Percentiles rank a stretch among this genome's conserved stretches.
phyloP scores from a whole-genome alignment of 2,113 vertebrate genomes.

The Rhabdomys dilectus region DNA sequence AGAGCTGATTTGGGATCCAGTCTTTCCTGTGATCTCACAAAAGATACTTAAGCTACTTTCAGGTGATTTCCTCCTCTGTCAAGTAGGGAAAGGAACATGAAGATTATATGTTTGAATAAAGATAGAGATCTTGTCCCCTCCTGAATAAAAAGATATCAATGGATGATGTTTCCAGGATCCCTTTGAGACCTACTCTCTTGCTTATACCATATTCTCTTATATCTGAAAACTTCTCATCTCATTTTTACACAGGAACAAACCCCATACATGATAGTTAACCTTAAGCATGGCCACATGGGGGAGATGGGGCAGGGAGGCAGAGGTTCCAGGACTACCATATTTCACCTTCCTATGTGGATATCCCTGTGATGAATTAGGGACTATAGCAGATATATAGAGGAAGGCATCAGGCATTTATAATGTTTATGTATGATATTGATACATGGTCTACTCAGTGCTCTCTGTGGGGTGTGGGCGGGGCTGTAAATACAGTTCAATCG shows the following conservation, averaged over 20 bases:
- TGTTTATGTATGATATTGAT: background rate
- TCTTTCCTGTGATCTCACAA: background rate
- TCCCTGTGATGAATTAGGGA: background rate
- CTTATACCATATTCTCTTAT: background rate
- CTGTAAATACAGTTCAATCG: background rate
- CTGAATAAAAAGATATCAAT: background rate
- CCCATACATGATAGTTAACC: background rate
- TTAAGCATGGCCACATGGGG: background rate
- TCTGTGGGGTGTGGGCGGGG: background rate
- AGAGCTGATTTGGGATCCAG: background rate
- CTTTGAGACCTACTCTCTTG: background rate
- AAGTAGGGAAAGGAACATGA: background rate
- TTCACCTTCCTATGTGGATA: background rate
- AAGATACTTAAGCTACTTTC: background rate
- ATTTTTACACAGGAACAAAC: background rate
- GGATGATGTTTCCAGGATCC: background rate
- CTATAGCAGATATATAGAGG: background rate
- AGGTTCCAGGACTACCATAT: too few relatives aligned
- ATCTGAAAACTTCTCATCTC: background rate
- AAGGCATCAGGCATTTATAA: background rate
- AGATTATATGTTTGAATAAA: background rate
- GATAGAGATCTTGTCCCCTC: background rate
- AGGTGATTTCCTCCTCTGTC: background rate
- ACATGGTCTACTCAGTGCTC: too few relatives aligned
- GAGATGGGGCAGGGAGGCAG: background rate